These are phyloP conservation scores for Lamellibrachia columna DNA, from an alignment of 2,888 invertebrate species.

Conservation along the genomic window DNA sequence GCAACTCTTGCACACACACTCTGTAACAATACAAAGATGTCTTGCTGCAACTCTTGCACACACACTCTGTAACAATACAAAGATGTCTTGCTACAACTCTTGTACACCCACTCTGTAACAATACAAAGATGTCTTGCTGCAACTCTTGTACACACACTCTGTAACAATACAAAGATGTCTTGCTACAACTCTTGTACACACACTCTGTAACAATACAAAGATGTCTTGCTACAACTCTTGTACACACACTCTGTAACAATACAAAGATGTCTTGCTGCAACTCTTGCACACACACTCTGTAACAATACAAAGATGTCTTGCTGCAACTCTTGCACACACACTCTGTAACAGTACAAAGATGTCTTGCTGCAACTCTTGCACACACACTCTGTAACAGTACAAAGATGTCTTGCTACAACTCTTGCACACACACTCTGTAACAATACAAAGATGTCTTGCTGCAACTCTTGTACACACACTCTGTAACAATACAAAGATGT, in stretches of 20 bases:
- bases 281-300: not conserved
- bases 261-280: not conserved
- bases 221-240: not conserved
- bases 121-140: not conserved
- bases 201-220: not conserved
- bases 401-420: too few species aligned
- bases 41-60: too few species aligned
- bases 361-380: too few species aligned
- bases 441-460: too few species aligned
- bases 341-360: too few species aligned
- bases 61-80: not conserved
- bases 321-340: not conserved
- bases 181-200: not conserved
- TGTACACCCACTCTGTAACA: not conserved
- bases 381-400: too few species aligned
- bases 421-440: not conserved
- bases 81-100: not conserved
- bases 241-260: not conserved
- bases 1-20: not conserved
- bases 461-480: not conserved
- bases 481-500: too few species aligned
- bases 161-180: not conserved
- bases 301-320: too few species aligned
- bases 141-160: not conserved
- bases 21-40: too few species aligned